Percentiles rank a stretch among this genome's conserved stretches.
These are phyloP conservation scores for Smithornis capensis DNA, from an alignment of 2,113 vertebrate genomes.

Conservation along the genomic window DNA sequence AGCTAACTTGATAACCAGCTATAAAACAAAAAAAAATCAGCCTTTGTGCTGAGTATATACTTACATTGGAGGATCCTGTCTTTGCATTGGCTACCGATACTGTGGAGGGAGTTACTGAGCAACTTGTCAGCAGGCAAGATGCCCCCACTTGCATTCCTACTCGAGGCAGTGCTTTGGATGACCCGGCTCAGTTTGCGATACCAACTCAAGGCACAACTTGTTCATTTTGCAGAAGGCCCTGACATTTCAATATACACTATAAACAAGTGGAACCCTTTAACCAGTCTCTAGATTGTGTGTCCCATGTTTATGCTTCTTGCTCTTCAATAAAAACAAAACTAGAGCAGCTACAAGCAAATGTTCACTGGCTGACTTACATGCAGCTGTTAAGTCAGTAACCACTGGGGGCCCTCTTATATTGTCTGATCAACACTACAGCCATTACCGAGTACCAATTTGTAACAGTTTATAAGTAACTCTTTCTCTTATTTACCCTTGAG, in stretches of 20 bases:
- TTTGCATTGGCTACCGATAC: not conserved
- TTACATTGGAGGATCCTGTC: not conserved
- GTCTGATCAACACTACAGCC: slow-evolving; percentile 72
- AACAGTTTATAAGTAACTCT: slow-evolving; percentile 71
- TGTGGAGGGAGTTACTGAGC: not conserved
- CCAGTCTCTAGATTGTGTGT: slow-evolving; percentile 45
- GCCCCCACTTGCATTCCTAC: fast-evolving
- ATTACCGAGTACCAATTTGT: slow-evolving; percentile 71
- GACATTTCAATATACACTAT: slow-evolving; percentile 53
- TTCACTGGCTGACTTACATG: slow-evolving; percentile 68
- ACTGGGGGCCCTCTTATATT: slow-evolving; percentile 63
- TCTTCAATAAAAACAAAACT: slow-evolving; percentile 70
- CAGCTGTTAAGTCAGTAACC: slow-evolving; percentile 68
- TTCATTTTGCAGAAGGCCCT: not conserved
- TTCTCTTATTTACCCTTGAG: slow-evolving; percentile 46
- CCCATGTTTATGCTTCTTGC: slow-evolving; percentile 68
- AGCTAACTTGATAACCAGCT: slow-evolving; percentile 12
- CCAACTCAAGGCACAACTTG: not conserved
- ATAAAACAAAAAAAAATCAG: slow-evolving; percentile 18
- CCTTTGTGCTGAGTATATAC: not conserved
- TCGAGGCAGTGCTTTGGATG: not conserved
- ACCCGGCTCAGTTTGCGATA: not conserved
- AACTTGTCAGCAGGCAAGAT: not conserved
- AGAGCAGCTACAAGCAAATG: slow-evolving; percentile 71
- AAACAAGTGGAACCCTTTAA: slow-evolving; percentile 59